Evolutionary conservation across 2,797 vertebrate species (phyloP), one percentile per base, ranked within the genome.

Genomic region (Aphelocoma californica): DNA sequence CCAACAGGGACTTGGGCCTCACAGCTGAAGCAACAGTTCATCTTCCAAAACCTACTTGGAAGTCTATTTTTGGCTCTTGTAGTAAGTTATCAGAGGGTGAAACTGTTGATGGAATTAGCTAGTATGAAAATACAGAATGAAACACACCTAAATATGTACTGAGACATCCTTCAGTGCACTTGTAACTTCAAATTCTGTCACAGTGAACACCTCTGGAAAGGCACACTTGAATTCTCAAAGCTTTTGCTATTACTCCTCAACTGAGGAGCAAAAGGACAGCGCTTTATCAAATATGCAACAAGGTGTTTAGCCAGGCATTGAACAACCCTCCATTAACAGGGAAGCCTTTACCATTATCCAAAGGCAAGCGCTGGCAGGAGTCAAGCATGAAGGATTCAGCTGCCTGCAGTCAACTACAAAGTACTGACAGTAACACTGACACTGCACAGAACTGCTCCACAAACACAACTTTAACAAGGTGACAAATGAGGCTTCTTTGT

Each of bases 391-490:
- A 79, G 61, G 32, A 65, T 26, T 85, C 85, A 87, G 65, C 1
- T 67, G 65, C 77, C 75, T 62, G 21, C 18, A 83, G 40, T 19
- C 70, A 85, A 19, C 32, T 1, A 48, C 42, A 75, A 78, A 60
- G 78, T 32, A 6, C 74, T 24, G 47, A 38, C 15, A 73, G 4
- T 16, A 83, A 58, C 6, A 75, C 81, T 2, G 28, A 51, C 31
- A 28, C 19, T 0, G 2, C 54, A 48, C 1, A 0, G 28, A 75
- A 51, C 26, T 32, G 0, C 0, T 57, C 36, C 71, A 44, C 73
- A 60, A 91, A 84, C 58, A 51, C 3, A 3, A 25, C 67, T 73
- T 62, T 1, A 79, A 14, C 3, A 40, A 23, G 38, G 40, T 5
- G 20, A 89, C 64, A 87, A 81, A 74, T 0, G 7, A 80, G 28